phyloP scores from a whole-genome alignment of 2,113 vertebrate species.

The Xyliphius kryptos region DNA sequence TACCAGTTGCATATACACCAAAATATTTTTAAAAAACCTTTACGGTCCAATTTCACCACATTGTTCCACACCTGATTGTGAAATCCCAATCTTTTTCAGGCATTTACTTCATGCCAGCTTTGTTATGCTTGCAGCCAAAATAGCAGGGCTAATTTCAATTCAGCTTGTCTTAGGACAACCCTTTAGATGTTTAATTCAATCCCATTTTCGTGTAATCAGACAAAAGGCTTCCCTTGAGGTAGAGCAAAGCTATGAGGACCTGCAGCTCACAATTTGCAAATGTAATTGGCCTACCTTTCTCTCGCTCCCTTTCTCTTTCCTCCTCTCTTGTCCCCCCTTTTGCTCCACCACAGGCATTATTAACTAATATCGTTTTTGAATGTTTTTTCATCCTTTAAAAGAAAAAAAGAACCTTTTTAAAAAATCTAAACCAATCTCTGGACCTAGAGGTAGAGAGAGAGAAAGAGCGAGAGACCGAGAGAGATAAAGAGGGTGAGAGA shows the following conservation, averaged over 20 bases:
- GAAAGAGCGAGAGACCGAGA: slow-evolving; percentile 3
- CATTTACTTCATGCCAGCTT: slow-evolving; percentile 51
- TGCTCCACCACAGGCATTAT: slow-evolving; percentile 72
- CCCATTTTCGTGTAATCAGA: slow-evolving; percentile 98
- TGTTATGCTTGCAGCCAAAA: slow-evolving; percentile 68
- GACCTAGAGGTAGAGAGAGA: slow-evolving; percentile 6
- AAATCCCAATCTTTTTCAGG: slow-evolving; percentile 50
- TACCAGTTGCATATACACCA: slow-evolving; percentile 29
- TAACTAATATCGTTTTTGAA: slow-evolving; percentile 83
- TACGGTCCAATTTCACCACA: slow-evolving; percentile 69
- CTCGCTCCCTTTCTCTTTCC: slow-evolving; percentile 26
- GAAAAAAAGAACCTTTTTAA: slow-evolving; percentile 61
- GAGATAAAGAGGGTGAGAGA: slow-evolving; percentile 6
- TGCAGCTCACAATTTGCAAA: slow-evolving; percentile 82
- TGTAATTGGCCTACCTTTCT: slow-evolving; percentile 83
- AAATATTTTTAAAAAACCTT: slow-evolving; percentile 51
- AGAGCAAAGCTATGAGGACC: slow-evolving; percentile 78
- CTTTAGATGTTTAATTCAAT: slow-evolving; percentile 99
- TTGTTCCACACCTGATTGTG: slow-evolving; percentile 66
- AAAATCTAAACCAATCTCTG: slow-evolving; percentile 66
- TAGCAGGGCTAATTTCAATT: slow-evolving; percentile 89
- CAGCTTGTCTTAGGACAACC: slow-evolving; percentile 86
- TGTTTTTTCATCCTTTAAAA: slow-evolving; percentile 73
- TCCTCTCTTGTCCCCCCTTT: slow-evolving; percentile 18
- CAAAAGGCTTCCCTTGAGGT: slow-evolving; percentile 89